A percentile compares a stretch with the other conserved stretches of the same genome.
Evolutionary conservation across 2,113 vertebrate genomes (phyloP).

Genomic region (Panurus biarmicus): DNA sequence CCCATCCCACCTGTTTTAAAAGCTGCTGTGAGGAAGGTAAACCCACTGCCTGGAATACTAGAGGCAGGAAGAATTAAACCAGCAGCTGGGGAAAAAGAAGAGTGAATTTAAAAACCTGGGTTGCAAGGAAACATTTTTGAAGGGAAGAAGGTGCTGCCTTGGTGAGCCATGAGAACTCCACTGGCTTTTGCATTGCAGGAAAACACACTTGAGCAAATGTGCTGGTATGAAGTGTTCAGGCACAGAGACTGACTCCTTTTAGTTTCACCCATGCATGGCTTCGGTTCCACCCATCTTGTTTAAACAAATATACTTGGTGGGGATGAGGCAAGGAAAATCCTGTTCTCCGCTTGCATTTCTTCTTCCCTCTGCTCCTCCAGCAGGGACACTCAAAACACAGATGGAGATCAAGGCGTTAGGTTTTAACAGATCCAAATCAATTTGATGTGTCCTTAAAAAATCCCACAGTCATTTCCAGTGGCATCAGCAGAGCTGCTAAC

Average conservation of each 20-base stretch:
- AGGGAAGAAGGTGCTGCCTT: background rate
- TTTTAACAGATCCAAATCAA: slow-evolving; percentile 45
- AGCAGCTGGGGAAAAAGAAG: background rate
- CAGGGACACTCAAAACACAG: slow-evolving; percentile 40
- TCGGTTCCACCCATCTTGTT: slow-evolving; percentile 36
- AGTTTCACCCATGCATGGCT: slow-evolving; percentile 51
- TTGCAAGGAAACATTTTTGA: background rate
- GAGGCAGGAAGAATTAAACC: background rate
- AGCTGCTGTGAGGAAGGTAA: background rate
- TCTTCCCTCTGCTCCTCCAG: slow-evolving; percentile 43
- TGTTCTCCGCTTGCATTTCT: slow-evolving; percentile 22
- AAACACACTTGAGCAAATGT: slow-evolving; percentile 10
- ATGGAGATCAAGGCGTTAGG: slow-evolving; percentile 20
- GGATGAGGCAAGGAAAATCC: slow-evolving; percentile 56
- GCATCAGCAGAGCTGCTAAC: background rate
- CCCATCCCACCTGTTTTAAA: background rate
- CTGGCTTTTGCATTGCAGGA: background rate
- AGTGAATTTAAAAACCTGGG: background rate
- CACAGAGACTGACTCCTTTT: slow-evolving; percentile 6
- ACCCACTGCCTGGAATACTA: background rate
- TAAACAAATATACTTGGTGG: slow-evolving; percentile 30
- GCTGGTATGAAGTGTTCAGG: background rate
- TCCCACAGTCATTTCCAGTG: slow-evolving; percentile 36
- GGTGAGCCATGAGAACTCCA: background rate
- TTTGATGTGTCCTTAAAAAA: slow-evolving; percentile 46